A percentile compares a stretch with the other conserved stretches of the same genome.
Conservation (phyloP, 53 echinoderm and acorn worm species). For the Mesocentrotus franciscanus region DNA sequence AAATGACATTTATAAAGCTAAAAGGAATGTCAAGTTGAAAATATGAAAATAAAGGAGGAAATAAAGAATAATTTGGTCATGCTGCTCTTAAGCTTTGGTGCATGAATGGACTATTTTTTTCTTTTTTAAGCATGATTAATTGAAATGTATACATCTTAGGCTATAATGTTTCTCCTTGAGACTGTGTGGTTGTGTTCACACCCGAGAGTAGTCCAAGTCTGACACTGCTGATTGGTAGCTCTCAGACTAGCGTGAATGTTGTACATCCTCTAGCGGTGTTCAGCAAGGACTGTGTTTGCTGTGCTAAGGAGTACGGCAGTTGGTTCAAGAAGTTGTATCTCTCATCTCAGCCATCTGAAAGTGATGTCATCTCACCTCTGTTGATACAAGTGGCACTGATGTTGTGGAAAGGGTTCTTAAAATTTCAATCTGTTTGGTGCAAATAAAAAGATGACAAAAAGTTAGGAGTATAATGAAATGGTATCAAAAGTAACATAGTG, state of each 20-base stretch:
- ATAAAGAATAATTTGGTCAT: not conserved
- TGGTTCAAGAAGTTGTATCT: not conserved
- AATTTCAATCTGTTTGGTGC: not conserved
- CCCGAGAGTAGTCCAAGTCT: no score
- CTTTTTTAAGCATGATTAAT: not conserved
- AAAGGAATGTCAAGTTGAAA: not conserved
- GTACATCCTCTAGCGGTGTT: not conserved
- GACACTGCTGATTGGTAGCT: no score
- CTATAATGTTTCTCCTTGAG: no score
- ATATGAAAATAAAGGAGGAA: not conserved
- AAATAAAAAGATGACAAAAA: not conserved
- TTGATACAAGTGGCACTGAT: not conserved
- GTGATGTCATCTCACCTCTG: not conserved
- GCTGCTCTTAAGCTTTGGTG: not conserved
- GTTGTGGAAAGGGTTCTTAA: not conserved
- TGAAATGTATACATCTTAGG: no score
- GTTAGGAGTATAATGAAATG: no score
- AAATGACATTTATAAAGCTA: not conserved
- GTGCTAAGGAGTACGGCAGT: not conserved
- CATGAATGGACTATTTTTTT: not conserved
- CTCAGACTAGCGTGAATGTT: no score
- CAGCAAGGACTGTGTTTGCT: not conserved
- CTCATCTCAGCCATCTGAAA: not conserved
- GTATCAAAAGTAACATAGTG: no score
- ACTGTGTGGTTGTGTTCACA: no score